Evolutionary conservation across 2,888 invertebrate genomes (phyloP).

Genomic region (Ophonus ardosiacus): DNA sequence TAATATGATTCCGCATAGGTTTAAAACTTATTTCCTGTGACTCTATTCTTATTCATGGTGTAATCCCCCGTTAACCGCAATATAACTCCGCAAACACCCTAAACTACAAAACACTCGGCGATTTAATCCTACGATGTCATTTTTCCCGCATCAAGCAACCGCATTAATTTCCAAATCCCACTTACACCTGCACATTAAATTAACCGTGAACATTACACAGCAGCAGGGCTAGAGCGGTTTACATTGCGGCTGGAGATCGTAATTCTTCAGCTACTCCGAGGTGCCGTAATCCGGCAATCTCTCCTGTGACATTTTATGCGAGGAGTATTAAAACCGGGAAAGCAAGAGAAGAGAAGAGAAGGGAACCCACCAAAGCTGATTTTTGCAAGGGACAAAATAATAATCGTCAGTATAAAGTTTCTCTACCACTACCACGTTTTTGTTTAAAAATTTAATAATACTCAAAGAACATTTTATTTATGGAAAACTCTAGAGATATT

Average conservation of each 20-base stretch:
- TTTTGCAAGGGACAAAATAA: neutral
- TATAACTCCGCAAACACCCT: neutral
- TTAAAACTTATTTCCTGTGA: no score
- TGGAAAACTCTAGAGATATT: no score
- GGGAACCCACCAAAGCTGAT: neutral
- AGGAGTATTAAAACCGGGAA: conserved; percentile 12
- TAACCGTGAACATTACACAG: conserved; percentile 32
- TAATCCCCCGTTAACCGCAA: neutral
- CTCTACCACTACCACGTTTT: no score
- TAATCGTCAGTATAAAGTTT: no score
- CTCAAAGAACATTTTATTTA: no score
- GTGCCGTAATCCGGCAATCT: conserved; percentile 24
- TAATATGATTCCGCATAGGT: no score
- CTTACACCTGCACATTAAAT: conserved; percentile 44
- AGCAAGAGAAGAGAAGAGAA: neutral
- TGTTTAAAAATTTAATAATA: no score
- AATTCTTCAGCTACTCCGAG: conserved; percentile 21
- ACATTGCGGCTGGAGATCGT: conserved; percentile 7
- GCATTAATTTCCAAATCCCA: conserved; percentile 43
- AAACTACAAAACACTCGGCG: conserved; percentile 15
- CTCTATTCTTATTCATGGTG: neutral
- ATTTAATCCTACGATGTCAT: conserved; percentile 17
- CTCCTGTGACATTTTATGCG: conserved; percentile 2
- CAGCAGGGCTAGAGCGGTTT: conserved; percentile 10
- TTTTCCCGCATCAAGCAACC: conserved; percentile 41